Percentiles rank a stretch among this genome's conserved stretches.
phyloP scores from a whole-genome alignment of 2,888 invertebrate species.

The Patella ulyssiponensis region DNA sequence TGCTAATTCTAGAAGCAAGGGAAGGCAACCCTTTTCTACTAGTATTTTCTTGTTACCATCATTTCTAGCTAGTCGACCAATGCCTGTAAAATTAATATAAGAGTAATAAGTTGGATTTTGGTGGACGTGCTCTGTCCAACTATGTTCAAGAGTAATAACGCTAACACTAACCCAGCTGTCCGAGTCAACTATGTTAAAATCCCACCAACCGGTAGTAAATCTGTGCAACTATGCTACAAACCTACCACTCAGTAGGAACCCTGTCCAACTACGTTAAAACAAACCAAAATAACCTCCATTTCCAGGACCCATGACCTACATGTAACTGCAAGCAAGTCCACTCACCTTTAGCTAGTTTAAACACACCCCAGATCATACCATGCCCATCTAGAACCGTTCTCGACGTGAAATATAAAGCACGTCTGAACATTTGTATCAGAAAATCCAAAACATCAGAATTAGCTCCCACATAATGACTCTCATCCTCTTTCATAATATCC shows the following conservation, averaged over 20 bases:
- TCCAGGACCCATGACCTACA: background rate
- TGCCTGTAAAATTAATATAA: conserved; percentile 28
- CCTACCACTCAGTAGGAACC: no score
- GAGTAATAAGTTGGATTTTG: no score
- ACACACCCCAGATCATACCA: background rate
- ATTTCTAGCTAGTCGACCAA: conserved; percentile 48
- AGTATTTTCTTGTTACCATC: conserved; percentile 51
- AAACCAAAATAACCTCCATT: no score
- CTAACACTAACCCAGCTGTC: no score
- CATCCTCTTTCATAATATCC: background rate
- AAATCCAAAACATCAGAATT: background rate
- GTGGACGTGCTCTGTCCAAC: no score
- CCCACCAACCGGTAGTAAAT: no score
- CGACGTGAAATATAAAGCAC: background rate
- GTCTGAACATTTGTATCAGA: background rate
- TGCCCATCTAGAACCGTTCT: background rate
- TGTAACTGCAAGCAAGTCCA: background rate
- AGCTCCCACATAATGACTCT: background rate
- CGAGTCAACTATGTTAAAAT: no score
- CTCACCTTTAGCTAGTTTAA: background rate
- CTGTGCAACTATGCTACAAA: no score
- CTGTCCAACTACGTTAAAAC: no score
- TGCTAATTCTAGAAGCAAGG: conserved; percentile 39
- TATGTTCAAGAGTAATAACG: no score
- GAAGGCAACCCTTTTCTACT: conserved; percentile 44